A percentile compares a stretch with the other conserved stretches of the same genome.
Evolutionary conservation across 2,888 invertebrate genomes (phyloP).

Genomic region (Heliconius sara): DNA sequence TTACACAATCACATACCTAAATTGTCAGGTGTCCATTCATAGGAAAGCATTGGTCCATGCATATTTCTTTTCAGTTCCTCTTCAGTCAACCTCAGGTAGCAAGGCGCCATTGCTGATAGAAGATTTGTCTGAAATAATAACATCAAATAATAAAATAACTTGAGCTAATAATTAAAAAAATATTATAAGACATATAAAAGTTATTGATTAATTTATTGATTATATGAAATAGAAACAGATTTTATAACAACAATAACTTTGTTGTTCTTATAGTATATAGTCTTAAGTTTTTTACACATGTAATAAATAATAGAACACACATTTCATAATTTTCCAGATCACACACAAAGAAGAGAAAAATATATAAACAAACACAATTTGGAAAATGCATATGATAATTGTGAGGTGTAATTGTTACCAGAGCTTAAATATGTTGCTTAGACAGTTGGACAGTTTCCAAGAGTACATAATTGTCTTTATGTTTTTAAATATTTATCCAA

Average conservation of each 20-base stretch:
- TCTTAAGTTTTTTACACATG: neutral
- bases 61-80: constrained; percentile 90
- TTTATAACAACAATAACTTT: neutral
- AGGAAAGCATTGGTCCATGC: constrained; percentile 94
- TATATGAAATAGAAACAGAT: neutral
- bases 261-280: no score
- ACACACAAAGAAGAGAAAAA: no score
- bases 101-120: constrained; percentile 89
- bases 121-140: constrained; percentile 81
- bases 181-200: neutral
- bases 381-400: no score
- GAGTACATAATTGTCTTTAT: neutral
- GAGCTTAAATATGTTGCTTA: no score
- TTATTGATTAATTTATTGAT: neutral
- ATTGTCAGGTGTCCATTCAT: constrained; percentile 85
- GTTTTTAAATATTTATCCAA: neutral
- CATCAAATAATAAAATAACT: neutral
- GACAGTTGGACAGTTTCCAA: no score
- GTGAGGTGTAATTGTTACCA: no score
- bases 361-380: no score
- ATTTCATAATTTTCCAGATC: no score
- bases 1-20: constrained; percentile 74
- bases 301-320: neutral
- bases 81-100: constrained; percentile 85
- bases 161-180: neutral